A percentile compares a stretch with the other conserved stretches of the same genome.
phyloP scores from a whole-genome alignment of 2,797 vertebrate genomes.

The Spatula clypeata region DNA sequence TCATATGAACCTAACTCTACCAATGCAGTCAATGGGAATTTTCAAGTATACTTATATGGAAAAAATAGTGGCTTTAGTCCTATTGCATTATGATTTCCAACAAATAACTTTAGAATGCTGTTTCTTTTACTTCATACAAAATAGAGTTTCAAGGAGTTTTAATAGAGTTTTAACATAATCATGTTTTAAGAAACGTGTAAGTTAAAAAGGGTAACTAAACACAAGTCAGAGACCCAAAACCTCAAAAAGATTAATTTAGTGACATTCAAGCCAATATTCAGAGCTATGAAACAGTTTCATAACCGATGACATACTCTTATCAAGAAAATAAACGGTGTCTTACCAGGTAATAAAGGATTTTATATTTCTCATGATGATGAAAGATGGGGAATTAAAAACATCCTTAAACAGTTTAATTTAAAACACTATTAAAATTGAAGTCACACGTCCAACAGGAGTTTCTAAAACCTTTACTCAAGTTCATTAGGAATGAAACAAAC shows the following conservation, averaged over 20 bases:
- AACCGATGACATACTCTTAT: neutral
- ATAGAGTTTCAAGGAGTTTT: neutral
- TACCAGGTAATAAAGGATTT: neutral
- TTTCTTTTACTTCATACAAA: neutral
- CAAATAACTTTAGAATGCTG: neutral
- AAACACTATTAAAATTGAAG: neutral
- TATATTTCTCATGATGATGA: neutral
- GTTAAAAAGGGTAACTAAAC: neutral
- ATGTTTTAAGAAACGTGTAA: constrained; percentile 19
- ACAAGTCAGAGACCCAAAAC: neutral
- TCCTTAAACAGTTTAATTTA: neutral
- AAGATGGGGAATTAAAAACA: neutral
- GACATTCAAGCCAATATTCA: neutral
- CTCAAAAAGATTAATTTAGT: neutral
- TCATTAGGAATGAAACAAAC: neutral
- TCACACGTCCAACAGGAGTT: neutral
- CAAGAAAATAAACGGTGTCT: neutral
- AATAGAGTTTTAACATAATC: too few relatives aligned
- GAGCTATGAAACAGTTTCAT: neutral
- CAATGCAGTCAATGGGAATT: neutral
- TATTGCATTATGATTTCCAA: neutral
- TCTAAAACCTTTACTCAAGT: neutral
- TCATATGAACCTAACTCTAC: neutral
- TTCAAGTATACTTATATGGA: neutral
- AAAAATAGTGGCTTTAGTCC: neutral